phyloP scores from a whole-genome alignment of 2,888 invertebrate genomes.

The Kuschelorhynchus macadamiae region DNA sequence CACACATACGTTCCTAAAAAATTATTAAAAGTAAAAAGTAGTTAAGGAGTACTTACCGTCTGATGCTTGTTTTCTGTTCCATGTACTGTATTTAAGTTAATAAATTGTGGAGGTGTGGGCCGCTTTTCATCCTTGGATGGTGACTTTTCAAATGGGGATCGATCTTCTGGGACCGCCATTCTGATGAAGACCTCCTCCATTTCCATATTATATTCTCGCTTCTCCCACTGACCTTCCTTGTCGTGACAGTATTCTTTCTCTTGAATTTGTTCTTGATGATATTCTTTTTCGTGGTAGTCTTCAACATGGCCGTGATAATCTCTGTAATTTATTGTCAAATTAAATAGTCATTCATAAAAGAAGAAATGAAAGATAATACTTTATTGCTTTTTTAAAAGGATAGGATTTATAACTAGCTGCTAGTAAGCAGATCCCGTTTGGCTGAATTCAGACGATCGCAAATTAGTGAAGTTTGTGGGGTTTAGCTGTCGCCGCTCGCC shows the following conservation, averaged over 20 bases:
- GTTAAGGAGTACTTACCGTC: slow-evolving; percentile 66
- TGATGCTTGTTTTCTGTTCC: slow-evolving; percentile 63
- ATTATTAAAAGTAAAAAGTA: too few relatives aligned
- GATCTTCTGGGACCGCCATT: slow-evolving; percentile 38
- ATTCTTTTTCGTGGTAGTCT: slow-evolving; percentile 25
- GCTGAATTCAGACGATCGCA: too few relatives aligned
- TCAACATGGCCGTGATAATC: slow-evolving; percentile 66
- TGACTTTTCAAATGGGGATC: slow-evolving; percentile 54
- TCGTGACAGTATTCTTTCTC: slow-evolving; percentile 43
- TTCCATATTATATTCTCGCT: slow-evolving; percentile 49
- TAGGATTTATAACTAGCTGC: too few relatives aligned
- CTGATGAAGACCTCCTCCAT: slow-evolving; percentile 40
- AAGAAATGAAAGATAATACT: too few relatives aligned
- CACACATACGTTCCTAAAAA: too few relatives aligned
- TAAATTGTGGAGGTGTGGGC: slow-evolving; percentile 66
- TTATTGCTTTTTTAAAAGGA: too few relatives aligned
- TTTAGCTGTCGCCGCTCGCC: too few relatives aligned
- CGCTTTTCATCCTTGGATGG: slow-evolving; percentile 55
- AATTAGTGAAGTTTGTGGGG: too few relatives aligned
- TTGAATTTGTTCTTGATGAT: slow-evolving; percentile 35
- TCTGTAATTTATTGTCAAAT: too few relatives aligned
- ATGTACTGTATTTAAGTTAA: slow-evolving; percentile 64
- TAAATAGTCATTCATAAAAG: too few relatives aligned
- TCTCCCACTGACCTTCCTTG: slow-evolving; percentile 50
- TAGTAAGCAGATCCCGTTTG: too few relatives aligned